Base-by-base conservation (phyloP, 1,140 invertebrate genomes). In the Temnothorax curvispinosus region DNA sequence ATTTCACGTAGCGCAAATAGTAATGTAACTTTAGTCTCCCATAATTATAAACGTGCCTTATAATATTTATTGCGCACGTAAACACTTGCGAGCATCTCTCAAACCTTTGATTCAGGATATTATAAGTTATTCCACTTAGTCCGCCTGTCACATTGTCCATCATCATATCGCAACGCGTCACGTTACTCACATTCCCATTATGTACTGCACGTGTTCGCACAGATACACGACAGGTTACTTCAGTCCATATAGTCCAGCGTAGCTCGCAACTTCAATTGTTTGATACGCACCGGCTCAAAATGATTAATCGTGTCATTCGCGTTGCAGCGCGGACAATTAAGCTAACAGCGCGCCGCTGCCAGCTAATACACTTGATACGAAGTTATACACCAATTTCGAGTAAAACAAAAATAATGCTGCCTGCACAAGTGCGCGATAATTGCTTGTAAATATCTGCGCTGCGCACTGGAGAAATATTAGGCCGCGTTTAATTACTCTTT, bases 181-280 rank as follows among this genome's bases (percentile, higher is more conserved):
- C 80, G 72, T 84, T 84, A 69, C 80, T 84, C 78, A 58, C 78
- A 52, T 71, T 27, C 64, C 54, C 56, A 56, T 84, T 84, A 84
- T 84, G 44, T 75, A 74, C 54, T 62, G 69, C 69, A 84, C 80
- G 80, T 84, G 80, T 84, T 84, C 15, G 38, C 64, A 58, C 80
- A 60, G 69, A 84, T 84, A 84, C 80, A 74, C 69, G 80, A 84
- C 80, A 75, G 80, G 80, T 84, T 84, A 84, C 80, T 75, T 84
- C 80, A 72, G 80, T 50, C 80, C 80, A 75, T 84, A 75, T 84
- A 84, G 69, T 62, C 38, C 54, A 35, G 56, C 69, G 56, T 47
- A 60, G 41, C 80, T 84, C 80, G 69, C 80, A 60, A 84, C 80
- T 84, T 84, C 80, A 84, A 84, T 84, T 84, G 80, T 84, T 84